A percentile compares a stretch with the other conserved stretches of the same genome.
Conservation (phyloP, 1,140 invertebrate species). For the Dermatophagoides farinae region DNA sequence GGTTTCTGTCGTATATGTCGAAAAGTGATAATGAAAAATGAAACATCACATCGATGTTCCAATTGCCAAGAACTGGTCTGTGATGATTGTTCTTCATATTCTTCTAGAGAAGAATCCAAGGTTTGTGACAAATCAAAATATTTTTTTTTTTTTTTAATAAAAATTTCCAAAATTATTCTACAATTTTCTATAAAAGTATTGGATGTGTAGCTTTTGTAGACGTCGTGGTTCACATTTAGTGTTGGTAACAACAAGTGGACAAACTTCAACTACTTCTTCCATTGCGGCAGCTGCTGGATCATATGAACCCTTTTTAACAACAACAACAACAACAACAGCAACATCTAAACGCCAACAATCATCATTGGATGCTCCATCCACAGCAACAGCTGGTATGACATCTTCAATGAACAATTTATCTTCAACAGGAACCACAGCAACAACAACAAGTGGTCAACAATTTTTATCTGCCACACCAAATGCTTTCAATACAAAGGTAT, state of each 20-base stretch:
- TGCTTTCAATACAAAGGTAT: too few species aligned
- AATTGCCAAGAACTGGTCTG: constrained; percentile 71
- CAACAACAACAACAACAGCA: neutral
- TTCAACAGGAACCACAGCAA: neutral
- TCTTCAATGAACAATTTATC: neutral
- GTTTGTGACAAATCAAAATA: neutral
- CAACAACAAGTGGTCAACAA: neutral
- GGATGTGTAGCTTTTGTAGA: constrained; percentile 16
- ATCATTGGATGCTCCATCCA: neutral
- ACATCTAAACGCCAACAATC: neutral
- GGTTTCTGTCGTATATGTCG: constrained; percentile 50
- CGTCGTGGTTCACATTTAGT: constrained; percentile 14
- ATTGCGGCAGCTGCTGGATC: neutral
- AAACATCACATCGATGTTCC: constrained; percentile 56
- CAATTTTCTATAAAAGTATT: constrained; percentile 7
- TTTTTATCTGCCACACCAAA: too few species aligned
- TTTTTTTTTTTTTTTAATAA: neutral
- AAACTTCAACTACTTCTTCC: neutral
- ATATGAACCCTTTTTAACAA: neutral
- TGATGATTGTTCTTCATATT: constrained; percentile 74
- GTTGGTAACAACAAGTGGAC: neutral
- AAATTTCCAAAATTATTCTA: neutral
- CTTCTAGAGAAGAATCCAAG: constrained; percentile 22
- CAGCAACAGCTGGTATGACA: neutral
- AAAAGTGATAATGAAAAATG: constrained; percentile 61